Conservation (phyloP, 2,888 invertebrate species). For the Caenorhabditis sulstoni region DNA sequence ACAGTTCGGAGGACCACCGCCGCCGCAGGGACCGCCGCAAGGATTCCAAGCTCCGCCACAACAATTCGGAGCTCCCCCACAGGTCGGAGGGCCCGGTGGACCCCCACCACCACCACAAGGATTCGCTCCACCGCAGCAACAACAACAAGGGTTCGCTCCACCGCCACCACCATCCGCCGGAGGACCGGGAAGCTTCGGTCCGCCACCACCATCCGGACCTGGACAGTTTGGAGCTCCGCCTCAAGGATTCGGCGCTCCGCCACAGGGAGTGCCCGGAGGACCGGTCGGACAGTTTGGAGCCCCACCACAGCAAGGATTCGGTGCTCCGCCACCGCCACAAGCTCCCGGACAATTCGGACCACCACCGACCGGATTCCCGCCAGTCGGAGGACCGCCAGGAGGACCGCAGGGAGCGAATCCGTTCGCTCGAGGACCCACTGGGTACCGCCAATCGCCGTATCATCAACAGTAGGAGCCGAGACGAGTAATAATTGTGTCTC, state of each 20-base stretch:
- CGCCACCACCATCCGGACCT: constrained; percentile 34
- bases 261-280: constrained; percentile 23
- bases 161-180: constrained; percentile 21
- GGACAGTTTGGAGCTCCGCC: constrained; percentile 18
- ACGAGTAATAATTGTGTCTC: constrained; percentile 85
- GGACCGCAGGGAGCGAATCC: constrained; percentile 66
- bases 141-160: constrained; percentile 35
- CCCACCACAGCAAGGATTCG: constrained; percentile 49
- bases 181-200: constrained; percentile 21
- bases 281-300: not conserved
- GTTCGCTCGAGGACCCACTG: constrained; percentile 66
- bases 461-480: constrained; percentile 56
- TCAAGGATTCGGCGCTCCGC: constrained; percentile 20
- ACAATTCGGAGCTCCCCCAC: constrained; percentile 31
- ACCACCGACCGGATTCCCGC: constrained; percentile 60
- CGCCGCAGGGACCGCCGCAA: constrained; percentile 31
- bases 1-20: constrained; percentile 39
- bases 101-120: constrained; percentile 39
- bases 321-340: constrained; percentile 24
- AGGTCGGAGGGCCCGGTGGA: constrained; percentile 17
- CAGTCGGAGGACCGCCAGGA: constrained; percentile 8
- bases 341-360: constrained; percentile 34
- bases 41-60: constrained; percentile 45
- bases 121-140: constrained; percentile 48
- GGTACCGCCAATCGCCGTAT: constrained; percentile 71